Evolutionary conservation across 2,113 vertebrate genomes (phyloP).

Genomic region (Serilophus lunatus): DNA sequence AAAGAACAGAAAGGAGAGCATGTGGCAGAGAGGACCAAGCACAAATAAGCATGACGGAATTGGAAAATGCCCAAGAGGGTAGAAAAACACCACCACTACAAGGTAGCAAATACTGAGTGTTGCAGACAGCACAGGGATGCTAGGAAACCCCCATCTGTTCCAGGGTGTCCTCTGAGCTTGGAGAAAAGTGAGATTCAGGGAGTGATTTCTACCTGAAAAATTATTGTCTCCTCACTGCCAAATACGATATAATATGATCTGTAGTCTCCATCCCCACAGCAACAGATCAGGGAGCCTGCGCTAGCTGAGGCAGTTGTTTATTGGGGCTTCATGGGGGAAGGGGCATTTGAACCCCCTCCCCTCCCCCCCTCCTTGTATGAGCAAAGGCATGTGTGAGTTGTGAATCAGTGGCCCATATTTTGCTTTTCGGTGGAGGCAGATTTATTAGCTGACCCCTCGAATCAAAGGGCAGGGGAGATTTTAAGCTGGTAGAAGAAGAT

Average conservation of each 20-base stretch:
- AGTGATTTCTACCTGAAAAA: slow-evolving; percentile 7
- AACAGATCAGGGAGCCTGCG: not conserved
- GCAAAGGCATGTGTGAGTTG: not conserved
- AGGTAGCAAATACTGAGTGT: not conserved
- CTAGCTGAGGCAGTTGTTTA: not conserved
- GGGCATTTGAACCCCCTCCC: not conserved
- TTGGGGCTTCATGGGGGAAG: not conserved
- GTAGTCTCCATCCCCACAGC: not conserved
- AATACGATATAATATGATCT: not conserved
- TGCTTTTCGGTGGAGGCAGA: not conserved
- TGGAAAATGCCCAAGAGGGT: not conserved
- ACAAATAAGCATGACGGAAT: not conserved
- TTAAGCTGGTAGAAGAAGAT: not conserved
- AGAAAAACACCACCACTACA: not conserved
- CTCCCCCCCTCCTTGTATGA: rapidly evolving
- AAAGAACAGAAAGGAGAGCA: not conserved
- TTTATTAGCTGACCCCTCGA: not conserved
- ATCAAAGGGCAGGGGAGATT: not conserved
- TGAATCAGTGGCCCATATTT: not conserved
- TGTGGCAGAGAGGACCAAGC: not conserved
- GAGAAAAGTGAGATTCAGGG: not conserved
- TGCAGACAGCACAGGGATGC: not conserved
- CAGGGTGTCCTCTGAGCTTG: not conserved
- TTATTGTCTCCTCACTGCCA: not conserved
- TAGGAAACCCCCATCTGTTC: not conserved